Evolutionary conservation across 2,113 vertebrate species (phyloP), one percentile per base, ranked within the genome.

Genomic region (Motacilla alba): DNA sequence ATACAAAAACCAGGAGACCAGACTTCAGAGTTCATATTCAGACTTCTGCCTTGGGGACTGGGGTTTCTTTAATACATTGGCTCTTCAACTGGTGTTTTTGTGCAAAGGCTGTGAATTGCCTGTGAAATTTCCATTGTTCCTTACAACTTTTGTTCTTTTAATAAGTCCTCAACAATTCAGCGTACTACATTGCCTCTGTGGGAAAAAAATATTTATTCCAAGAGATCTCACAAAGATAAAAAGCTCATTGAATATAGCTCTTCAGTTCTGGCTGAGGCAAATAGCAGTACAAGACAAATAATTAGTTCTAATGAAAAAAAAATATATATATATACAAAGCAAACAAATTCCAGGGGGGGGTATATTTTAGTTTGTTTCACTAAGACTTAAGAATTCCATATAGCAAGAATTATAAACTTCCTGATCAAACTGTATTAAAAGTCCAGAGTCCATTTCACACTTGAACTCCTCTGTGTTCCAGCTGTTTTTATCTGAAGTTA

Each of bases 241-340:
- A 72, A 33, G 7, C 46, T 84, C 21, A 58, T 15, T 66, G 66
- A 84, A 66, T 73, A 28, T 19, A 64, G 23, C 18, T 68, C 41
- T 64, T 59, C n/a, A 52, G n/a, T 87, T 75, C 77, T 82, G 56
- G 10, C 66, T 84, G 90, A 47, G 23, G 18, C 67, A 89, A 92
- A 35, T 30, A 87, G 14, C 66, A 87, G 58, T 60, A 79, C 47
- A 93, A 92, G 91, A 92, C 62, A 95, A 96, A 92, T 87, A 89
- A 95, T 50, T 89, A 23, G 11, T 73, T 81, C 16, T 73, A 89
- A 94, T 84, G 77, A 46, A 90, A 86, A 94, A 44, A 92, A 74
- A 35, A 21, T n/a, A n/a, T n/a, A n/a, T n/a, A n/a, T n/a, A n/a
- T n/a, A 13, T 6, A 7, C 31, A 87, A 92, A 88, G 17, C 46